Conservation (phyloP, 2,113 vertebrate species). For the Sylvia atricapilla region DNA sequence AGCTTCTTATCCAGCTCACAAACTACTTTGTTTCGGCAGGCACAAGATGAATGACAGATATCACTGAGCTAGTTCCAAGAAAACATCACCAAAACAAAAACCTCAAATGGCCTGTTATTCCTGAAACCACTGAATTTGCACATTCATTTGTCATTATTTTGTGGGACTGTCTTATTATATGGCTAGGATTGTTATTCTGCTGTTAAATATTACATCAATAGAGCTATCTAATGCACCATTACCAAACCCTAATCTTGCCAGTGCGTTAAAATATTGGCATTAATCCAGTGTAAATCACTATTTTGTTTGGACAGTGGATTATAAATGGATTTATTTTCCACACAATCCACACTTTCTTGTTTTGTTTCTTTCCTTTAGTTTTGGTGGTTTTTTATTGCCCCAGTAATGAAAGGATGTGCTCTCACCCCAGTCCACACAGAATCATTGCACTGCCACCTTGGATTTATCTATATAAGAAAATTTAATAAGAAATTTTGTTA, state of each 20-base stretch:
- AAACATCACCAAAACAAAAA: not conserved
- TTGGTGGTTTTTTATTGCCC: not conserved
- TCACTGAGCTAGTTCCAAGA: not conserved
- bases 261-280: not conserved
- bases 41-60: conserved; percentile 12
- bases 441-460: not conserved
- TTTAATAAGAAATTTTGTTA: not conserved
- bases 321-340: not conserved
- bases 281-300: not conserved
- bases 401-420: not conserved
- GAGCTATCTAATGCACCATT: not conserved
- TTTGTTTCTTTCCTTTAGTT: not conserved
- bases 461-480: not conserved
- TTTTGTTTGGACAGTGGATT: not conserved
- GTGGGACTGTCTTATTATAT: not conserved
- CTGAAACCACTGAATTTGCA: not conserved
- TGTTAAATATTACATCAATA: not conserved
- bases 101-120: not conserved
- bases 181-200: not conserved
- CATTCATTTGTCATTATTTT: not conserved
- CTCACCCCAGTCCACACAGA: not conserved
- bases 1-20: conserved; percentile 22
- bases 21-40: not conserved
- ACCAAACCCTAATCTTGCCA: not conserved
- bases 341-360: not conserved